phyloP scores from a whole-genome alignment of 2,113 vertebrate genomes.

The Tupaia tana region DNA sequence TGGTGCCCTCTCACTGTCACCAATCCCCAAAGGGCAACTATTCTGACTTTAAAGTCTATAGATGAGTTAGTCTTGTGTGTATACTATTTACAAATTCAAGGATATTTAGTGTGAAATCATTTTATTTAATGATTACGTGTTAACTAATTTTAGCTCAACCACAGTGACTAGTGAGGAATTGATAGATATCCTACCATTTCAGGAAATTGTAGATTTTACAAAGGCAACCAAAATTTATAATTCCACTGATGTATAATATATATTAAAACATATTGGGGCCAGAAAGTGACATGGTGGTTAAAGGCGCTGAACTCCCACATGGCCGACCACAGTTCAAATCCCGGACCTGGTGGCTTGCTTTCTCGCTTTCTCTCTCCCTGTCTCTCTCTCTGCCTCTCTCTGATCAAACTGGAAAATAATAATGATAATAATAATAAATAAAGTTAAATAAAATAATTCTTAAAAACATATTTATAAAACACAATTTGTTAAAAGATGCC shows the following conservation, averaged over 20 bases:
- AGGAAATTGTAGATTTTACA: neutral
- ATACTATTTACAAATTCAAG: neutral
- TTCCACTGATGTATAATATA: neutral
- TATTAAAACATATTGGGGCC: neutral
- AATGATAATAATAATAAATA: too few species aligned
- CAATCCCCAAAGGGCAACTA: neutral
- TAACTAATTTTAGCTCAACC: neutral
- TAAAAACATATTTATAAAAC: neutral
- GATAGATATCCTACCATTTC: neutral
- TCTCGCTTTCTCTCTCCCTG: too few species aligned
- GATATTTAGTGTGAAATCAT: neutral
- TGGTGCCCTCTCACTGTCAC: neutral
- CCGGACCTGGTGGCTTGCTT: too few species aligned
- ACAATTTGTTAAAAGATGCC: neutral
- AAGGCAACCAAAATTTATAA: neutral
- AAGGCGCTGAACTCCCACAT: too few species aligned
- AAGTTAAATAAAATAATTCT: too few species aligned
- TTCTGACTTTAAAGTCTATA: neutral
- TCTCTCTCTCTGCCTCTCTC: too few species aligned
- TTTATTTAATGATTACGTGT: neutral
- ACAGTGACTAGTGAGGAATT: neutral
- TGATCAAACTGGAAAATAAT: too few species aligned
- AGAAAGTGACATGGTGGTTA: too few species aligned
- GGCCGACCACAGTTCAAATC: too few species aligned
- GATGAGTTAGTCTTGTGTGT: neutral